Percentiles rank a stretch among this genome's conserved stretches.
Conservation (phyloP, 2,888 invertebrate genomes). For the Drosophila stalkeri region DNA sequence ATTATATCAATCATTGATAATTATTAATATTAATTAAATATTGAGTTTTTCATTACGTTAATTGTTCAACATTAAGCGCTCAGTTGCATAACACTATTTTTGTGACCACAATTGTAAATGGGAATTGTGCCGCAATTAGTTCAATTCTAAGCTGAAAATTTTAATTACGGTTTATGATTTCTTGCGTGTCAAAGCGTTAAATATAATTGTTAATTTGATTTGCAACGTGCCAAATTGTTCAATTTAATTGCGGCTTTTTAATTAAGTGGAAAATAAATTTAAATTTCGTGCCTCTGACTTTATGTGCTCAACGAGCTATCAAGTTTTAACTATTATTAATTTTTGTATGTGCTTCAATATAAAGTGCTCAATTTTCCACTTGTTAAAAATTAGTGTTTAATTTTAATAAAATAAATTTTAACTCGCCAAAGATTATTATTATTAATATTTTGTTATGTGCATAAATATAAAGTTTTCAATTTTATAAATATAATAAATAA, state of each 20-base stretch:
- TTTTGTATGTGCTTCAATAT: background rate
- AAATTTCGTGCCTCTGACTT: background rate
- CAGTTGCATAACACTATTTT: no score
- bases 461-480: background rate
- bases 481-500: no score
- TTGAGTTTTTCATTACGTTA: no score
- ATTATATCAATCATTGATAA: no score
- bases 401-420: no score
- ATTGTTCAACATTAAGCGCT: no score
- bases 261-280: background rate
- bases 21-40: no score
- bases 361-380: background rate
- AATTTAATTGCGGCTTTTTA: background rate
- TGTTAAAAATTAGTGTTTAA: background rate
- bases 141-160: background rate
- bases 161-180: background rate
- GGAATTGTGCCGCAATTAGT: constrained; percentile 2
- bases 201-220: background rate
- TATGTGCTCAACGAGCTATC: background rate
- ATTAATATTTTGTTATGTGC: background rate
- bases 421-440: background rate
- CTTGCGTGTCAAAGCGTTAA: background rate
- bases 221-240: background rate
- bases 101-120: background rate
- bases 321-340: background rate